These are phyloP conservation scores for Mycalesis mineus DNA, from an alignment of 2,888 invertebrate genomes.

Conservation along the genomic window DNA sequence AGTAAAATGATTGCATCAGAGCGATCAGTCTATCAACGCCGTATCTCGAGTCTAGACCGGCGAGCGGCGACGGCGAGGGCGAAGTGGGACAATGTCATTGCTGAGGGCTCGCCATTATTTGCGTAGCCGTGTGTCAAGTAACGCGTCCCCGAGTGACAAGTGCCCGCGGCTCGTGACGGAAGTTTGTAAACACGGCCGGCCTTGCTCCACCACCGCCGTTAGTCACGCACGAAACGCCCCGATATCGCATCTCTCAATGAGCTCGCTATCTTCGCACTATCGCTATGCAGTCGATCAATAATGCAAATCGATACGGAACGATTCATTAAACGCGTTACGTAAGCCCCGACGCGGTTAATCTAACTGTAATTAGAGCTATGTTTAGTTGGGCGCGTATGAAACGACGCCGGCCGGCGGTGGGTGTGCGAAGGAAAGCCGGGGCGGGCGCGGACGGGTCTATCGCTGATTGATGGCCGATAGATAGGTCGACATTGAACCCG, in stretches of 20 bases:
- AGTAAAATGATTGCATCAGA: slow-evolving; percentile 43
- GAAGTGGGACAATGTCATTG: slow-evolving; percentile 71
- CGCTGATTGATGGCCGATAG: slow-evolving; percentile 75
- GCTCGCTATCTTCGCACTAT: slow-evolving; percentile 20
- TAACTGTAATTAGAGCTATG: slow-evolving; percentile 34
- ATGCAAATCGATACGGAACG: slow-evolving; percentile 23
- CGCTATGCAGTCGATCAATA: slow-evolving; percentile 18
- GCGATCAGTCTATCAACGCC: slow-evolving; percentile 56
- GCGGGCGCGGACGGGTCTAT: slow-evolving; percentile 31
- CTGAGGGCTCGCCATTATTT: slow-evolving; percentile 74
- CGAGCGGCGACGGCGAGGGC: slow-evolving; percentile 40
- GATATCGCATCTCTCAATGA: slow-evolving; percentile 35
- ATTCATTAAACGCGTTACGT: slow-evolving; percentile 17
- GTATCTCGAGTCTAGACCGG: slow-evolving; percentile 65
- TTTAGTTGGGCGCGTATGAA: background rate
- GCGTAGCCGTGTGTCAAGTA: slow-evolving; percentile 66
- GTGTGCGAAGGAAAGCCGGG: slow-evolving; percentile 26
- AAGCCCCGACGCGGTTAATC: slow-evolving; percentile 29
- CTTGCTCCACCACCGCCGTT: slow-evolving; percentile 51
- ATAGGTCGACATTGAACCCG: slow-evolving; percentile 76
- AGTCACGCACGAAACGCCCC: slow-evolving; percentile 59
- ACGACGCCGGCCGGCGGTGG: slow-evolving; percentile 20
- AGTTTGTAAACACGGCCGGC: slow-evolving; percentile 74
- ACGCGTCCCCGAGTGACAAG: slow-evolving; percentile 60
- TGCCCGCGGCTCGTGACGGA: slow-evolving; percentile 64